Conservation (phyloP, 2,113 vertebrate species). For the Mixornis gularis region DNA sequence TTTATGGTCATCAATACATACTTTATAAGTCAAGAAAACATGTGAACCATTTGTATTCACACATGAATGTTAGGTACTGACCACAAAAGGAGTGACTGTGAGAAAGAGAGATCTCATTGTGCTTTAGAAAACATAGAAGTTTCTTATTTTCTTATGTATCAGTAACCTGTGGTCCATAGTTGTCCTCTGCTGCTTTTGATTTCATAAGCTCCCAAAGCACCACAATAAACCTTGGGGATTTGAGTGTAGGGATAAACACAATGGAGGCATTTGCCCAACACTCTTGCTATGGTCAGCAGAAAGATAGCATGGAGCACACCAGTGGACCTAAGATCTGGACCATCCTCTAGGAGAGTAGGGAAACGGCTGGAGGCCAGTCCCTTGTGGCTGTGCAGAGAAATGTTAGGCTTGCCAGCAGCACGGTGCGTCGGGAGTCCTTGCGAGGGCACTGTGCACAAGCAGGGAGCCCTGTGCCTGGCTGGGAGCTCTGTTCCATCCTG, state of each 20-base stretch:
- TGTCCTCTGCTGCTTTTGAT: not conserved
- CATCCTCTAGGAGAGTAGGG: not conserved
- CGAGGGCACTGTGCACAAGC: accelerated
- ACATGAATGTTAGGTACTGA: not conserved
- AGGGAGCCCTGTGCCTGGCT: accelerated
- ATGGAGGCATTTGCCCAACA: not conserved
- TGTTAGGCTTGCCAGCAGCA: not conserved
- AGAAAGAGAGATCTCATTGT: not conserved
- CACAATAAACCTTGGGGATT: not conserved
- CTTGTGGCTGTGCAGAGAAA: not conserved
- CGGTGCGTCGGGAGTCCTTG: accelerated
- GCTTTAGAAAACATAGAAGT: not conserved
- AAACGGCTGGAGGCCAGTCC: not conserved
- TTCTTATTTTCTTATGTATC: not conserved
- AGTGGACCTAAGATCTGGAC: not conserved
- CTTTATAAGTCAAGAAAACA: not conserved
- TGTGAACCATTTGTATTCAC: not conserved
- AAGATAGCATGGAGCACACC: not conserved
- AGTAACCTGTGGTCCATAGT: not conserved
- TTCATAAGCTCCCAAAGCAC: not conserved
- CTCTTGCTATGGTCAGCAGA: not conserved
- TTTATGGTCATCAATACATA: not conserved
- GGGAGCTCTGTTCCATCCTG: not conserved
- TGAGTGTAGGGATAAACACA: not conserved
- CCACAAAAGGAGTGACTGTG: not conserved